Base-by-base conservation (phyloP, 2,113 vertebrate species). In the Pachyramphus minor region DNA sequence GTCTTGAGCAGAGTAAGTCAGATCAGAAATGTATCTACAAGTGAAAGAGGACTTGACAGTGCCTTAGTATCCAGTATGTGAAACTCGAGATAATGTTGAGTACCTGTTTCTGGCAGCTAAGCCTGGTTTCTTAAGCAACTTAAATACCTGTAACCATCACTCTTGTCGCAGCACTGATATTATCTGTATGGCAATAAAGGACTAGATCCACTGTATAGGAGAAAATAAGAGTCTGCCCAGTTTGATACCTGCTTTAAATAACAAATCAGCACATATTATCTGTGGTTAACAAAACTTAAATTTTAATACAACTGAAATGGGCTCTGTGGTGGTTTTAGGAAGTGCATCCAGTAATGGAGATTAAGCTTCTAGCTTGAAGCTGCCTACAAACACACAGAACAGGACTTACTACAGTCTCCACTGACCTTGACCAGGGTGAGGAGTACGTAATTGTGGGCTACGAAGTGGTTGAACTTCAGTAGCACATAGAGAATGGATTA, bases 361-460 rank as follows among this genome's bases (percentile, higher is more conserved):
- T 33, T 1, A 74, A 52, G 66, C 31, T 91, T 85, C 37, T 72
- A 44, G 30, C 9, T 87, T 66, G 60, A 60, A 63, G 39, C 71
- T 85, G 9, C 92, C 63, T 90, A 73, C 52, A 83, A 44, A 75
- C 79, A 91, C 81, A 73, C 50, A 74, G 73, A 96, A 53, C 80
- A 86, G 88, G 93, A 84, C 77, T 90, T 52, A 14, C 63, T 96
- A 22, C 62, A 80, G 89, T 47, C 90, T 79, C 45, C 39, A 22
- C 78, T 95, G 96, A 78, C 90, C 56, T 45, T n/a, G 62, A 59
- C 77, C 73, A 30, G 82, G 85, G 62, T 96, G 52, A 84, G 95
- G 92, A 93, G 84, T 90, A 59, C 44, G 93, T 89, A 89, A 78
- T n/a, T n/a, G n/a, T n/a, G n/a, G n/a, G n/a, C n/a, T n/a, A n/a